Conservation (phyloP, 1,140 invertebrate genomes). For the Drosophila fuyamai region DNA sequence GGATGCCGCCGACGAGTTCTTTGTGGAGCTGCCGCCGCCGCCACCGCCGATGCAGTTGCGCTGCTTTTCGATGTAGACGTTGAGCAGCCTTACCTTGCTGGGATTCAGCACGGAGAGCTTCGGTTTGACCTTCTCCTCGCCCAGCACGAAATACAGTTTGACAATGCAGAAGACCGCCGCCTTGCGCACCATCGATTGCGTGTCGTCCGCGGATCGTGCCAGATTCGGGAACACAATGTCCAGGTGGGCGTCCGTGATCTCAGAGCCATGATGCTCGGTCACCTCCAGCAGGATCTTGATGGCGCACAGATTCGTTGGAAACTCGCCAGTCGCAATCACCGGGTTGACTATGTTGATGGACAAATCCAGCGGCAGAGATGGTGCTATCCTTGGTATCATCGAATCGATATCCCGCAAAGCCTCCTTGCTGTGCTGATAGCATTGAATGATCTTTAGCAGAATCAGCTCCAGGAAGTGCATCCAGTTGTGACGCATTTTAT, state of each 20-base stretch:
- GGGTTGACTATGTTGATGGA: slow-evolving; percentile 88
- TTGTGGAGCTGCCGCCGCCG: slow-evolving; percentile 68
- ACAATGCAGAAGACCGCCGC: slow-evolving; percentile 98
- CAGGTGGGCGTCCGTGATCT: slow-evolving; percentile 90
- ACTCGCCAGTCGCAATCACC: slow-evolving; percentile 93
- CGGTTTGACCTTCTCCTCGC: slow-evolving; percentile 92
- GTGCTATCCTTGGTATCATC: slow-evolving; percentile 89
- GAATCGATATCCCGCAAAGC: slow-evolving; percentile 86
- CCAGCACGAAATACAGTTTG: slow-evolving; percentile 93
- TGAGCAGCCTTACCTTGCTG: slow-evolving; percentile 88
- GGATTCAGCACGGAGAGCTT: slow-evolving; percentile 92
- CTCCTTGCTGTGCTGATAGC: slow-evolving; percentile 92
- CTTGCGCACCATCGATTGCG: slow-evolving; percentile 95
- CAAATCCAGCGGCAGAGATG: slow-evolving; percentile 89
- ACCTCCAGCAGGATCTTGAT: slow-evolving; percentile 97
- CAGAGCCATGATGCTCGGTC: slow-evolving; percentile 89
- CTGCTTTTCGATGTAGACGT: slow-evolving; percentile 82
- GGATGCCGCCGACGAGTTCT: slow-evolving; percentile 80
- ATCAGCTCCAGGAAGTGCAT: slow-evolving; percentile 94
- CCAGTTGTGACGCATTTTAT: slow-evolving; percentile 91
- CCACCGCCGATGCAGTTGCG: slow-evolving; percentile 55
- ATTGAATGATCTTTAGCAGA: slow-evolving; percentile 93
- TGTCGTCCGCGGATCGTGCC: slow-evolving; percentile 94
- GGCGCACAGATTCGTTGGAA: slow-evolving; percentile 94
- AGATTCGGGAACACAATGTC: slow-evolving; percentile 94